Conservation (phyloP, 2,797 vertebrate genomes). For the Rhodeus uyekii region DNA sequence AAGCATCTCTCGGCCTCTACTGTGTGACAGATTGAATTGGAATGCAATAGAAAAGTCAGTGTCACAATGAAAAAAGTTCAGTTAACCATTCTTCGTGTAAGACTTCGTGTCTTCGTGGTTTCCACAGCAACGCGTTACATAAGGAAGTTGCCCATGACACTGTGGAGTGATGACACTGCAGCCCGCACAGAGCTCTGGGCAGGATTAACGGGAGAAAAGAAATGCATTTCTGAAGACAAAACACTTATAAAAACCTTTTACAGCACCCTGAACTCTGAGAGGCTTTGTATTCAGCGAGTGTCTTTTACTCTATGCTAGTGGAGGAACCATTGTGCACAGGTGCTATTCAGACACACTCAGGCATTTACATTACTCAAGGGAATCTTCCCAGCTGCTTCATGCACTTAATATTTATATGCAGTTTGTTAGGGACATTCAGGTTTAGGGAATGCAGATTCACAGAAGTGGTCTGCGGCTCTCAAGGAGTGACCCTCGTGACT, state of each 20-base stretch:
- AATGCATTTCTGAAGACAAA: constrained; percentile 1
- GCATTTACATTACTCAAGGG: constrained; percentile 44
- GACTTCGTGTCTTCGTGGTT: constrained; percentile 22
- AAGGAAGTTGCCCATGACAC: constrained; percentile 42
- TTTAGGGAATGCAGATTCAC: constrained; percentile 8
- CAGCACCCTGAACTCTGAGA: not conserved
- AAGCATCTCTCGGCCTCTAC: not conserved
- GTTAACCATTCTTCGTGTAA: constrained; percentile 1
- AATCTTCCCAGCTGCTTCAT: constrained; percentile 33
- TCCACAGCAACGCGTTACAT: constrained; percentile 42
- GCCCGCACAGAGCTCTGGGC: constrained; percentile 19
- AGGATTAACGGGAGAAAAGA: not conserved
- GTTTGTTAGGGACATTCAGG: constrained; percentile 21
- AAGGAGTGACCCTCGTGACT: constrained; percentile 26
- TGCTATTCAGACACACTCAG: constrained; percentile 44
- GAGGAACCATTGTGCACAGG: constrained; percentile 40
- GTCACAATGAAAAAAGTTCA: constrained; percentile 36
- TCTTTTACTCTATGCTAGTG: constrained; percentile 21
- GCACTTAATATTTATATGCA: constrained; percentile 38
- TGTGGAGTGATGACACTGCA: constrained; percentile 26
- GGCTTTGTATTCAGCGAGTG: constrained; percentile 8
- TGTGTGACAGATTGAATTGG: not conserved
- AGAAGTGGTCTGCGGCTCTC: constrained; percentile 19
- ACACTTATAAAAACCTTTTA: constrained; percentile 26
- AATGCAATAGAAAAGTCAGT: constrained; percentile 9